phyloP scores from a whole-genome alignment of 2,888 invertebrate genomes.

The Coelogynopora nodosa region DNA sequence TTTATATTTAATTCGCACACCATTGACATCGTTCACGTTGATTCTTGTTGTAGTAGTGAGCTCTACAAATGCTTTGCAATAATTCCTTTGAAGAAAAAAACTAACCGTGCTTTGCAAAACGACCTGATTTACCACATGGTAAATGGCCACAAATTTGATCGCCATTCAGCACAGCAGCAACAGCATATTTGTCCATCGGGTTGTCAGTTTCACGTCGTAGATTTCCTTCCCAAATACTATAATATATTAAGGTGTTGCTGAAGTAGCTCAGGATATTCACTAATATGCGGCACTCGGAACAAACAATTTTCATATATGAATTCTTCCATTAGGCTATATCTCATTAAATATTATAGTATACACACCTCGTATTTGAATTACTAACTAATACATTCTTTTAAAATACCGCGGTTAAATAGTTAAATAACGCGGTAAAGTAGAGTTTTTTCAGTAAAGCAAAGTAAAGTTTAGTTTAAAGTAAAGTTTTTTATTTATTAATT shows the following conservation, averaged over 20 bases:
- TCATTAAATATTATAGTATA: background rate
- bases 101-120: no score
- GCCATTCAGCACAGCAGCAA: background rate
- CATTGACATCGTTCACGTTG: background rate
- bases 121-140: background rate
- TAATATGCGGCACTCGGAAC: background rate
- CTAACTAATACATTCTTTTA: background rate
- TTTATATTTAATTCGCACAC: background rate
- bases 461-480: no score
- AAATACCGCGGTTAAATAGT: background rate
- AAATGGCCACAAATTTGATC: background rate
- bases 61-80: background rate
- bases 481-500: no score
- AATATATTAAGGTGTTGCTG: background rate
- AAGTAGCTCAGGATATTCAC: background rate
- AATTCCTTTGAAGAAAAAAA: background rate
- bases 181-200: background rate
- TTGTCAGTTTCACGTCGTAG: background rate
- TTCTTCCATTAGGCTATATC: background rate
- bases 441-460: no score
- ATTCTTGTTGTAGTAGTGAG: background rate
- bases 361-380: background rate
- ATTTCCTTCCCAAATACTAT: background rate
- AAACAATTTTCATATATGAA: background rate
- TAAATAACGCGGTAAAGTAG: no score